Base-by-base conservation (phyloP, 2,113 vertebrate species). In the Amia ocellicauda region DNA sequence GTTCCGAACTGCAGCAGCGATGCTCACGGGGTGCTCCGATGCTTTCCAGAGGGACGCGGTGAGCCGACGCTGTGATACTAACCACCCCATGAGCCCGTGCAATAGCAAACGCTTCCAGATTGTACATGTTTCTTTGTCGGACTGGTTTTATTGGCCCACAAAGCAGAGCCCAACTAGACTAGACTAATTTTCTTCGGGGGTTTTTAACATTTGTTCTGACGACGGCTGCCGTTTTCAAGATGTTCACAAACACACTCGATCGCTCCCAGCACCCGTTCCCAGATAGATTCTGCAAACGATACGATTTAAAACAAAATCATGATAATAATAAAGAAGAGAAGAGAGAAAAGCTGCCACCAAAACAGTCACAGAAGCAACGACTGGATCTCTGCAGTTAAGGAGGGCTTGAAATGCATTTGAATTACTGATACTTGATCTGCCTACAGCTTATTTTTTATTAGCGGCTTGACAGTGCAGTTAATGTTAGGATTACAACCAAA, bases 281-380 rank as follows among this genome's bases (percentile, higher is more conserved):
- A 88, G 86, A 89, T 86, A 87, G 86, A 86, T 86, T 85, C 84
- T 82, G 80, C 79, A 79, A n/a, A 77, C 85, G 86, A 85, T 85
- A 81, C 78, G 84, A 77, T 66, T 75, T 68, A 72, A 78, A 56
- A 47, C 67, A 72, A 64, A 71, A 66, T 74, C 71, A 59, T 47
- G 65, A 77, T 72, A 74, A 71, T 70, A 64, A 55, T 57, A 58
- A 69, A 64, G 70, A 76, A 77, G 69, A 66, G 73, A 62, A 50
- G 64, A 64, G 69, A 73, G 70, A 61, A 23, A 43, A 26, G 31
- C 20, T 22, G n/a, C 41, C 13, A 59, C 17, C 42, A 67, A 77
- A 78, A 80, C 59, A 73, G 76, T 63, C 63, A 70, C 59, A 76
- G 75, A 80, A 80, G 72, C 50, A 63, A 67, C 72, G 69, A 80